These are phyloP conservation scores for Notamacropus eugenii DNA, from an alignment of 2,797 vertebrate species.

Conservation along the genomic window DNA sequence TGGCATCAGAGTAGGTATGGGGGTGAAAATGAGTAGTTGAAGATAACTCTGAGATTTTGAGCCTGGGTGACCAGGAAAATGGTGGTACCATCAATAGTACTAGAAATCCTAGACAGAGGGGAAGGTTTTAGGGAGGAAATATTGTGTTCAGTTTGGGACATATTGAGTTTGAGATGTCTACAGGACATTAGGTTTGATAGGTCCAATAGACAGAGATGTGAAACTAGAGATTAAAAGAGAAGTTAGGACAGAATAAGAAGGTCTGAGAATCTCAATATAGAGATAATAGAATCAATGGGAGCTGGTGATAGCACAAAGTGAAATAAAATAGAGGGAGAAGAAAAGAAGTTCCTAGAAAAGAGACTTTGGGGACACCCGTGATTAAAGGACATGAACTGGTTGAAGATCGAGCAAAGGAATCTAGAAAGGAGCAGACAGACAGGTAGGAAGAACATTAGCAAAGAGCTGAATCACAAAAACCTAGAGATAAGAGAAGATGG, in stretches of 20 bases:
- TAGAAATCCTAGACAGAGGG: not conserved
- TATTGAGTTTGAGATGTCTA: not conserved
- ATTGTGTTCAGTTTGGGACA: not conserved
- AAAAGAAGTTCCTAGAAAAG: not conserved
- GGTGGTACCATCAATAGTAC: not conserved
- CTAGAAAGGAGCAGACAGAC: not conserved
- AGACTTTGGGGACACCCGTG: too few species aligned
- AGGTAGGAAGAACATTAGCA: not conserved
- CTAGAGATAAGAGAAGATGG: not conserved
- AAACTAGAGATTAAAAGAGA: not conserved
- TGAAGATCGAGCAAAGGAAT: not conserved
- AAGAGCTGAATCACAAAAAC: not conserved
- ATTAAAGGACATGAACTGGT: not conserved
- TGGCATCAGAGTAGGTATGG: not conserved
- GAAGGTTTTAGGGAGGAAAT: not conserved
- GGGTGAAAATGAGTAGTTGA: not conserved
- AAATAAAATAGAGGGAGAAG: not conserved
- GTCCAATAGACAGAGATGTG: too few species aligned
- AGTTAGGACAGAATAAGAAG: not conserved
- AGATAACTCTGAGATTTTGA: not conserved
- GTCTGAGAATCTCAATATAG: not conserved
- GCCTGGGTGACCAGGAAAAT: not conserved
- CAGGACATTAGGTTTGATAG: too few species aligned
- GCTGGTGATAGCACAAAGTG: not conserved
- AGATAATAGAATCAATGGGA: not conserved